phyloP scores from a whole-genome alignment of 2,888 invertebrate genomes.

The Ophraella communa region DNA sequence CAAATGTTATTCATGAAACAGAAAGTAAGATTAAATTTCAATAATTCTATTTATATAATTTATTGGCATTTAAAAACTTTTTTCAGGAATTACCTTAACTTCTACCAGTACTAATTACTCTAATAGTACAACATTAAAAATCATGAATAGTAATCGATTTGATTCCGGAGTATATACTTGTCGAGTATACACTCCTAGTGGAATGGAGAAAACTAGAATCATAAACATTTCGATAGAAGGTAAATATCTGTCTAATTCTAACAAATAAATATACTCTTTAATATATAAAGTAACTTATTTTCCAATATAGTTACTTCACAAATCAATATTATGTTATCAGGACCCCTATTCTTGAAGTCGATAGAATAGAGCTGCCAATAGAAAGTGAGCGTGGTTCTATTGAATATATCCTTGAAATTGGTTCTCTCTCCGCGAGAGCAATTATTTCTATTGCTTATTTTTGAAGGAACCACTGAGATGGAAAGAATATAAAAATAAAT shows the following conservation, averaged over 20 bases:
- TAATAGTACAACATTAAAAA: slow-evolving; percentile 38
- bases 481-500: too few species aligned
- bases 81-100: slow-evolving; percentile 28
- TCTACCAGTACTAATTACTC: slow-evolving; percentile 41
- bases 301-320: too few species aligned
- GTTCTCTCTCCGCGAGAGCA: too few species aligned
- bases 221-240: slow-evolving; percentile 30
- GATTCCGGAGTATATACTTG: slow-evolving; percentile 47
- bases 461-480: too few species aligned
- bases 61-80: background rate
- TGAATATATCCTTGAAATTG: too few species aligned
- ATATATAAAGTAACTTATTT: too few species aligned
- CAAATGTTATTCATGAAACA: slow-evolving; percentile 3
- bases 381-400: too few species aligned
- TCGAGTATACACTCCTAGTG: slow-evolving; percentile 5
- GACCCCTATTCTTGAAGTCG: too few species aligned
- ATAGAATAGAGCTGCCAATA: too few species aligned
- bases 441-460: too few species aligned
- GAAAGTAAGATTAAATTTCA: slow-evolving; percentile 30
- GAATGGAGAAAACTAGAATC: background rate
- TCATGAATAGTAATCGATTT: slow-evolving; percentile 33
- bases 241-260: background rate
- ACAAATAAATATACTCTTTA: background rate
- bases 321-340: too few species aligned
- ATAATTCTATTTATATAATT: slow-evolving; percentile 10